phyloP scores from a whole-genome alignment of 2,797 vertebrate species.

The Sardinella longiceps region DNA sequence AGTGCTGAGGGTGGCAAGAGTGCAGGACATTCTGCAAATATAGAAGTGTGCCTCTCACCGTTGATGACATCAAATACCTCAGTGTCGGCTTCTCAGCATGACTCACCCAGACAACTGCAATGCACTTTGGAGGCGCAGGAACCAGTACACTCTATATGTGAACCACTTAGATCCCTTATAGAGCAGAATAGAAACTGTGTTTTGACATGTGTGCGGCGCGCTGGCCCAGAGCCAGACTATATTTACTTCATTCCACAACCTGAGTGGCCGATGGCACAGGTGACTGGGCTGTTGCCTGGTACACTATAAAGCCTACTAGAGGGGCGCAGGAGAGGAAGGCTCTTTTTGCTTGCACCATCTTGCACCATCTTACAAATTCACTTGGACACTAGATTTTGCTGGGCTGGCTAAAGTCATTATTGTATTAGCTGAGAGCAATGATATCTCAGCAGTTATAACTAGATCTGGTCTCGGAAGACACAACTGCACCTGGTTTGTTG shows the following conservation, averaged over 20 bases:
- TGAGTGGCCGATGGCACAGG: no score
- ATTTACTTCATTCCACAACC: neutral
- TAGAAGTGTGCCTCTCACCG: constrained; percentile 15
- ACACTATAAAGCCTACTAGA: no score
- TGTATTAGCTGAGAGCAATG: neutral
- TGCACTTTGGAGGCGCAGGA: neutral
- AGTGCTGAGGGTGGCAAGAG: constrained; percentile 5
- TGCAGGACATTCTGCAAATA: constrained; percentile 19
- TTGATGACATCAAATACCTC: constrained; percentile 2
- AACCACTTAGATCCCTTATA: neutral
- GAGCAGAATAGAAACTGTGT: neutral
- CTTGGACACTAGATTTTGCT: neutral
- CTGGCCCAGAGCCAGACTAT: neutral
- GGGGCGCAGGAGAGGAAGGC: no score
- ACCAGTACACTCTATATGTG: neutral
- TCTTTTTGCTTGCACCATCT: no score
- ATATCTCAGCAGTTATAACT: neutral
- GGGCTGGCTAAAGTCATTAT: neutral
- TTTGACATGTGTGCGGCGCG: neutral
- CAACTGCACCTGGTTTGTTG: neutral
- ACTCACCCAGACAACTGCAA: constrained; percentile 17
- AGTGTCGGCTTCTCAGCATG: neutral
- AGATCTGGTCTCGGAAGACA: neutral
- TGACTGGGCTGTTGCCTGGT: no score
- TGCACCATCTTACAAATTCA: neutral